Evolutionary conservation across 2,113 vertebrate genomes (phyloP), one percentile per base, ranked within the genome.

Genomic region (Vimba vimba): DNA sequence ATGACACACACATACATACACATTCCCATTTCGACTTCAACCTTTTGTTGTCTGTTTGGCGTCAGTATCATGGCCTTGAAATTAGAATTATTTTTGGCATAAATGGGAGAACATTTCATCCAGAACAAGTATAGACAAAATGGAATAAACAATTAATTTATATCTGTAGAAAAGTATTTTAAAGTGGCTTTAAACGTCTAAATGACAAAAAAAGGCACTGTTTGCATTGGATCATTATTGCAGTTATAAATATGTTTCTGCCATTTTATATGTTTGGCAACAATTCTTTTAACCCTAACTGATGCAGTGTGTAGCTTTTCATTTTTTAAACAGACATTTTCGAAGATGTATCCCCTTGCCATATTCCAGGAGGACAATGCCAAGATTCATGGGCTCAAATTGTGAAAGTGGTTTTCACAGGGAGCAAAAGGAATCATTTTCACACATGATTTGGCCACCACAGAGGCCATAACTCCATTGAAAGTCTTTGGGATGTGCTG

Each of bases 21-120:
- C 81, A 79, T 59, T 79, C 64, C 33, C 45, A 10, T 64, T 59
- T 33, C 43, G 39, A 17, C 47, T 83, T 87, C 66, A 73, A n/a
- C 85, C 91, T 91, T 94, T 94, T 93, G 93, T 94, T 94, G 94
- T 94, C 87, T 88, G 85, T 91, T 91, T 89, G 91, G 91, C 89
- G 87, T 88, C 39, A 77, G 91, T 78, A 19, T 27, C 82, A 2
- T 64, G 59, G 55, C 91, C 89, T 88, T 85, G 87, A 92, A 94
- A 94, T 92, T 91, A 89, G 92, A 90, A 89, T 85, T 64, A 6
- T 60, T 43, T 82, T 23, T 50, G 43, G 43, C 47, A 19, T 77
- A 8, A 33, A 21, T 55, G 13, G 25, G 52, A 30, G 47, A 47
- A 21, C n/a, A 30, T 19, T 30, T 47, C 23, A 39, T 80, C 17